A percentile compares a stretch with the other conserved stretches of the same genome.
phyloP scores from a whole-genome alignment of 2,888 invertebrate species.

The Campoplex nolae region DNA sequence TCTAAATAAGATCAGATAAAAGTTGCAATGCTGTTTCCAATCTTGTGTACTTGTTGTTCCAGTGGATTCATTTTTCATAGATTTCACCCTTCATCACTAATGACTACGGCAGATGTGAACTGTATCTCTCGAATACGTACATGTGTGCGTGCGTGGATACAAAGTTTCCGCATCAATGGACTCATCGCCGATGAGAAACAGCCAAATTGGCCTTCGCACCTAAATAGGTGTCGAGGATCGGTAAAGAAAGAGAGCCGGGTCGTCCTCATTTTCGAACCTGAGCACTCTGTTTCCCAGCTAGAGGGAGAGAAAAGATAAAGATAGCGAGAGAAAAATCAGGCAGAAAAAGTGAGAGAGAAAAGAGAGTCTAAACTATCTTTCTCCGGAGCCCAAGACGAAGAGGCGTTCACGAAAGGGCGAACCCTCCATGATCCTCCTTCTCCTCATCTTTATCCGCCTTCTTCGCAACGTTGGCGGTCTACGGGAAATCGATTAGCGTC shows the following conservation, averaged over 20 bases:
- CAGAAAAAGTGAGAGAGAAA: slow-evolving; percentile 6
- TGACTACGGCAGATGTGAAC: slow-evolving; percentile 1
- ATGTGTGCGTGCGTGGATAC: neutral
- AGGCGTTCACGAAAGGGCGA: slow-evolving; percentile 59
- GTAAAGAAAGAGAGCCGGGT: slow-evolving; percentile 38
- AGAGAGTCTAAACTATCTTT: slow-evolving; percentile 1
- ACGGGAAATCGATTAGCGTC: slow-evolving; percentile 69
- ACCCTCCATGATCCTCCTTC: slow-evolving; percentile 32
- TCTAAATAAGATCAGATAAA: slow-evolving; percentile 3
- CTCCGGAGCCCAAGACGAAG: slow-evolving; percentile 12
- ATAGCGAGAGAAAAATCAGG: slow-evolving; percentile 17
- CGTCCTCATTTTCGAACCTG: slow-evolving; percentile 47
- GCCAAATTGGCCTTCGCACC: slow-evolving; percentile 67
- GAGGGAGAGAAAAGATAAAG: slow-evolving; percentile 8
- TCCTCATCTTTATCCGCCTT: slow-evolving; percentile 54
- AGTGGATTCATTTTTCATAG: neutral
- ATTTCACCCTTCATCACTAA: neutral
- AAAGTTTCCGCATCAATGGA: slow-evolving; percentile 65
- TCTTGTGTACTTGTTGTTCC: neutral
- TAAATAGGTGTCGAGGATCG: slow-evolving; percentile 68
- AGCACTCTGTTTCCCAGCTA: slow-evolving; percentile 48
- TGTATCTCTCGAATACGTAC: neutral
- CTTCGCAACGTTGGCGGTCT: slow-evolving; percentile 70
- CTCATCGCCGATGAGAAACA: slow-evolving; percentile 63
- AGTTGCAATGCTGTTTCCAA: neutral